These are phyloP conservation scores for Amblyopsis hoosieri DNA, from an alignment of 2,797 vertebrate genomes.

Conservation along the genomic window DNA sequence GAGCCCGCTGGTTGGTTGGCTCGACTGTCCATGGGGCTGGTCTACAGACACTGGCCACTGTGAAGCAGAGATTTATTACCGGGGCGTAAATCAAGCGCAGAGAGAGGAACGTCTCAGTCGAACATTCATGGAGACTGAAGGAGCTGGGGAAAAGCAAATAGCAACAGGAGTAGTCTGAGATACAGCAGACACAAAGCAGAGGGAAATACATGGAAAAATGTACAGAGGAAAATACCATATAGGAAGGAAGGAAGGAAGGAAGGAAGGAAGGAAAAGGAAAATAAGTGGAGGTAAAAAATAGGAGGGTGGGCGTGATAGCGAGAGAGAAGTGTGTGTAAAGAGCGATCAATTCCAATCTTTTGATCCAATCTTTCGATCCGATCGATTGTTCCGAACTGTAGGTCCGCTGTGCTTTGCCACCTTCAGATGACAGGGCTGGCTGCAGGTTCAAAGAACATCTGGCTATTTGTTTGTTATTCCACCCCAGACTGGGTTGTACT, in stretches of 20 bases:
- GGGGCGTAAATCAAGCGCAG: conserved; percentile 52
- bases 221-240: background rate
- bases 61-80: conserved; percentile 50
- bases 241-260: background rate
- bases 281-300: background rate
- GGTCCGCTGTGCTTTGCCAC: conserved; percentile 1
- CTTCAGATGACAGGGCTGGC: background rate
- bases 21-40: conserved; percentile 50
- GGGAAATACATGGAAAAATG: conserved; percentile 12
- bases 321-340: too few species aligned
- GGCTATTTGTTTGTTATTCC: background rate
- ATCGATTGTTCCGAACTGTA: too few species aligned
- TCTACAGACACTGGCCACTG: conserved; percentile 46
- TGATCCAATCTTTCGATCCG: too few species aligned
- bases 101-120: conserved; percentile 30
- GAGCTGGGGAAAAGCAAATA: conserved; percentile 7
- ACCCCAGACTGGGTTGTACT: background rate
- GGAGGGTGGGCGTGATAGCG: too few species aligned
- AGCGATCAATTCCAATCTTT: too few species aligned
- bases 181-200: conserved; percentile 22
- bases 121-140: conserved; percentile 28
- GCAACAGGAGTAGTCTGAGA: background rate
- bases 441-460: background rate
- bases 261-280: background rate
- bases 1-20: conserved; percentile 63